Evolutionary conservation across 2,888 invertebrate species (phyloP).

Genomic region (Taphrorychus bicolor): DNA sequence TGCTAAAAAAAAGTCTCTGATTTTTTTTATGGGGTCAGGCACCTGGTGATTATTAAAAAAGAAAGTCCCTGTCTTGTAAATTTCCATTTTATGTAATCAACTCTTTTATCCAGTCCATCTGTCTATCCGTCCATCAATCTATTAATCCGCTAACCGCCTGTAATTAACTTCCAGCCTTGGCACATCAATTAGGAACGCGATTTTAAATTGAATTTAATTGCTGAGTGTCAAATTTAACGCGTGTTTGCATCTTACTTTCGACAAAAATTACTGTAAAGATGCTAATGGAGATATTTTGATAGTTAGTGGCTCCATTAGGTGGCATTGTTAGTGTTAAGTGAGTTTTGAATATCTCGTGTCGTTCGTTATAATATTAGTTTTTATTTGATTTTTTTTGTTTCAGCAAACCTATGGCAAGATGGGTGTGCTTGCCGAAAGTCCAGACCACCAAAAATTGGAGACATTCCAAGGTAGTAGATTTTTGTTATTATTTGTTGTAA

Average conservation of each 20-base stretch:
- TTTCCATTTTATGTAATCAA: no score
- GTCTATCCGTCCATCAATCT: neutral
- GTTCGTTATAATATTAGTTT: neutral
- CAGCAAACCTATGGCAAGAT: slow-evolving; percentile 59
- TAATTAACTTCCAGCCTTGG: slow-evolving; percentile 6
- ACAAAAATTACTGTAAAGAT: neutral
- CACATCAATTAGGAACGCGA: slow-evolving; percentile 10
- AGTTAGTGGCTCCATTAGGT: neutral
- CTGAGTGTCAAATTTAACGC: slow-evolving; percentile 15
- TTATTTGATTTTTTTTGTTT: slow-evolving; percentile 44
- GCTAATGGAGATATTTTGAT: neutral
- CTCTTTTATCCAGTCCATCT: neutral
- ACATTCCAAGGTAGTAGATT: slow-evolving; percentile 58
- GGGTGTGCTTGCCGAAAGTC: slow-evolving; percentile 57
- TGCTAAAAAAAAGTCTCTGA: no score
- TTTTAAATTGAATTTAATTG: slow-evolving; percentile 7
- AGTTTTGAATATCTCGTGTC: slow-evolving; percentile 1
- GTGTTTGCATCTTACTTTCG: neutral
- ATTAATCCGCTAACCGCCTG: neutral
- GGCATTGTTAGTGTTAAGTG: neutral
- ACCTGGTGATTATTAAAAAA: no score
- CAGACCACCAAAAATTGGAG: slow-evolving; percentile 59
- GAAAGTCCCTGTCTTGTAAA: no score
- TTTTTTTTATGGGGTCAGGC: no score
- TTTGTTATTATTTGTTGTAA: neutral